phyloP scores from a whole-genome alignment of 1,140 invertebrate genomes.

The Brachionus angularis region DNA sequence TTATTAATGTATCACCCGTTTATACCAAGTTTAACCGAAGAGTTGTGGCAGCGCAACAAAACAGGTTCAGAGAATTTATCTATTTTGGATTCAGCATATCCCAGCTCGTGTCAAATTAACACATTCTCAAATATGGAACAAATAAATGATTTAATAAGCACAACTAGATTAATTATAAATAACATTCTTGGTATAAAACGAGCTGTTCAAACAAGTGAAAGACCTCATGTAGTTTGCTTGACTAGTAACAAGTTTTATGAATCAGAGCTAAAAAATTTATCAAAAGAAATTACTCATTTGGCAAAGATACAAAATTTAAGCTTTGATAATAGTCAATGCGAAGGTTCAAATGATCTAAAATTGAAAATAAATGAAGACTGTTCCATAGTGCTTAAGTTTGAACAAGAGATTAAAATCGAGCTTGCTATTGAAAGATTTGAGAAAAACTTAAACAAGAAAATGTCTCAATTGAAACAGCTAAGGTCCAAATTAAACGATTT shows the following conservation, averaged over 20 bases:
- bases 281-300: constrained; percentile 13
- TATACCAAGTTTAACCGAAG: constrained; percentile 34
- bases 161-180: background rate
- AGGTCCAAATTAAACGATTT: background rate
- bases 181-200: background rate
- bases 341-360: background rate
- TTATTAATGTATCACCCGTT: constrained; percentile 29
- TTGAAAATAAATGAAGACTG: background rate
- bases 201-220: background rate
- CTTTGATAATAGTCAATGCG: background rate
- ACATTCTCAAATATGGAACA: background rate
- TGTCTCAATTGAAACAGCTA: background rate
- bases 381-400: background rate
- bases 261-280: background rate
- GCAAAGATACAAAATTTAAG: background rate
- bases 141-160: background rate
- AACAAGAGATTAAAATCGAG: background rate
- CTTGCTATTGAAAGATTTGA: background rate
- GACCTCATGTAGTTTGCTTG: background rate
- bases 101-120: background rate
- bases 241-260: background rate
- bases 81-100: constrained; percentile 16
- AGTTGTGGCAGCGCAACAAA: constrained; percentile 25
- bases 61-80: background rate
- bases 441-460: constrained; percentile 18